Base-by-base conservation (phyloP, 2,797 vertebrate species). In the Acanthornis magna region DNA sequence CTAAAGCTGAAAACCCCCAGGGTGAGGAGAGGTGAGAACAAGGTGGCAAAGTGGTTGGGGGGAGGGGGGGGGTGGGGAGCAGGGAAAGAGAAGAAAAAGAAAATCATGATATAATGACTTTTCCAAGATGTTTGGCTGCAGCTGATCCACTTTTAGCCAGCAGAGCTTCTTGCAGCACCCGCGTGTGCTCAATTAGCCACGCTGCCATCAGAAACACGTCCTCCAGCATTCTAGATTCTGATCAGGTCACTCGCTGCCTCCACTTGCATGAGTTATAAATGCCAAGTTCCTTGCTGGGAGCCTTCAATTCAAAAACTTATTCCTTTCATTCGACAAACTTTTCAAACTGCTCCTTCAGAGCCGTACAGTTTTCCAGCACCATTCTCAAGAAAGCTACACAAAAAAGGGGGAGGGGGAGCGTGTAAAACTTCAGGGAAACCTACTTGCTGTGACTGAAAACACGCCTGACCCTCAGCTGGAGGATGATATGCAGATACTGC, bases 381-480 rank as follows among this genome's bases (percentile, higher is more conserved):
- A 0, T 32, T 88, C 88, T 88, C 66, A 74, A 54, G 58, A 40
- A 57, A 10, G 29, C 38, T 63, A 54, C 54, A 83, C 42, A 85
- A 76, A 83, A 57, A 63, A 20, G 34, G 47, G 19, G 66, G 34
- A 57, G 18, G 15, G 14, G 32, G 25, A 32, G 13, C 0, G 0
- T 51, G 51, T 61, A 88, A 89, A 67, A 82, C 77, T 76, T 75
- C 1, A 73, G 80, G 76, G 70, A 91, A 93, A 73, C 74, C 70
- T 67, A 3, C 60, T 85, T 88, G 93, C 67, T 88, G 70, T 16
- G 74, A 34, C 60, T n/a, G 51, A 73, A 85, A 95, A 80, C 91
- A 86, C 74, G 83, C 40, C 79, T 88, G 80, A 70, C 73, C 85
- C 94, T 94, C 89, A 95, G 88, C 88, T 86, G 81, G 91, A 92